Base-by-base conservation (phyloP, 2,797 vertebrate species). In the Luscinia megarhynchos region DNA sequence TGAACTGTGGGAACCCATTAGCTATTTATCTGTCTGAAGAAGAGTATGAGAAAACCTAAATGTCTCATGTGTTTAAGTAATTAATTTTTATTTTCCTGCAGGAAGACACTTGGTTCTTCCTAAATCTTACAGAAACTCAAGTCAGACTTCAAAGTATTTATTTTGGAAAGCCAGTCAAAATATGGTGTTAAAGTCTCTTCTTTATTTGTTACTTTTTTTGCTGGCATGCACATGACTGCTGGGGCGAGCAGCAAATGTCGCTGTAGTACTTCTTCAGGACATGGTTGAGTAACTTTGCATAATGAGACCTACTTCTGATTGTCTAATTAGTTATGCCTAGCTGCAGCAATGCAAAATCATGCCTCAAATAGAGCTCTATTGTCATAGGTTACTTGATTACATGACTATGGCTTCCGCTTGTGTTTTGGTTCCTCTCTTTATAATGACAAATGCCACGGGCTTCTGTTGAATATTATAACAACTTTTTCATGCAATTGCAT, bases 291-390 rank as follows among this genome's bases (percentile, higher is more conserved):
- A 96, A 89, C 75, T 97, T 90, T 95, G 81, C 85, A 95, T 94
- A 95, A 94, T 89, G 86, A 96, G 87, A 92, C 91, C 82, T 92
- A 69, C 72, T 95, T 95, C 87, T 96, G 90, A 96, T 95, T 78
- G 97, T 85, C 92, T 96, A 84, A 95, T 97, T 96, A 97, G 89
- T 93, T 96, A 95, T 94, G 76, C 72, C 73, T 87, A 84, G 61
- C 79, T 89, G 85, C 70, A 96, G 70, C 62, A 85, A 92, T 84
- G 94, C 84, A 91, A 94, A 96, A 87, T 68, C 75, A 36, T 93
- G 88, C 89, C 86, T 87, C 69, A 94, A 95, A 91, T 84, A 91
- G 94, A 95, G 94, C 74, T 73, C 77, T 66, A 62, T 95, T 94
- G 89, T 93, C 75, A 70, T 38, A 66, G 55, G 73, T 95, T 96